Evolutionary conservation across 2,113 vertebrate genomes (phyloP), one percentile per base, ranked within the genome.

Genomic region (Lagenorhynchus albirostris): DNA sequence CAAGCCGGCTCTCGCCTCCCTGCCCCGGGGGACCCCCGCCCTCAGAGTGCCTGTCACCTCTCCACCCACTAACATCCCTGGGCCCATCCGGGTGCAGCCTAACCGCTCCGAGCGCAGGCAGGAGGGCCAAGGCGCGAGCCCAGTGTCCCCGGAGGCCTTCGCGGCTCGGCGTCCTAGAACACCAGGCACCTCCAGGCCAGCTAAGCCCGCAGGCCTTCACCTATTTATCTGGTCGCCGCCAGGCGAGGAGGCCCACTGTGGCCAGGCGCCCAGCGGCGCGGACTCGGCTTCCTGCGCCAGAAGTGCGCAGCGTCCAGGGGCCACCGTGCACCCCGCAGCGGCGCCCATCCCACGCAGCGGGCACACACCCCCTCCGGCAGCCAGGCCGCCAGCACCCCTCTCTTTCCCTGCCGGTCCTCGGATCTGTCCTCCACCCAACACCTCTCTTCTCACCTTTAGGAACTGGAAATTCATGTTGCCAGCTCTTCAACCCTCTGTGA

Each of bases 391-490:
- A 18, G 15, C 44, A 0, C 6, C 12, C 33, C 76, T 47, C 70
- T 17, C 76, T 38, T 65, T 17, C 85, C 84, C 29, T 0, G 93
- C 76, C 2, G 3, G 60, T 2, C 18, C 23, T 33, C 8, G 63
- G 38, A 31, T 8, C 20, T 31, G 89, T 82, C 89, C 94, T 55
- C 74, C 81, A 17, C 87, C 55, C 89, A 2, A 5, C 53, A 20
- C 23, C 36, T 60, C 36, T 74, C 63, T 65, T 38, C 96, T 98
- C 83, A 97, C 98, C 97, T 95, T 93, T 63, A 95, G 79, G 63
- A 97, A 96, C 87, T 98, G 98, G 95, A 97, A 96, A 50, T 86
- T 98, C 98, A 98, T 98, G 94, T 33, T 58, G 95, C 53, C 95
- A 50, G 63, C 87, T 86, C 91, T 55, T n/a, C 89, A 7, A 4